phyloP scores from a whole-genome alignment of 2,888 invertebrate genomes.

The Lycaena phlaeas region DNA sequence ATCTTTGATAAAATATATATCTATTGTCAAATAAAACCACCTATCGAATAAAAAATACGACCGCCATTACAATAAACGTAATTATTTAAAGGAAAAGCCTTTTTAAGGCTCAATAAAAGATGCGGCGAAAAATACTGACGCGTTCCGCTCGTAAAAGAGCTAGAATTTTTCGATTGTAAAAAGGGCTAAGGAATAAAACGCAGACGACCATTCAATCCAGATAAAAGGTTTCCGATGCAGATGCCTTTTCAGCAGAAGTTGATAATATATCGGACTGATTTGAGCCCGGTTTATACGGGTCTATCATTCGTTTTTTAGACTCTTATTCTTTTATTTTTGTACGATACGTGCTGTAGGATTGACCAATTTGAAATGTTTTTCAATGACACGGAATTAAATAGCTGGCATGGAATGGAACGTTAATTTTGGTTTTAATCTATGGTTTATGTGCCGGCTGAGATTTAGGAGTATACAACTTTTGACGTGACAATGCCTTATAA shows the following conservation, averaged over 20 bases:
- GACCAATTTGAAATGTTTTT: too few species aligned
- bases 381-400: too few species aligned
- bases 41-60: not conserved
- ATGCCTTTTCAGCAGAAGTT: slow-evolving; percentile 21
- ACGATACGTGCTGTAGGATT: too few species aligned
- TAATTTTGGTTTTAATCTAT: too few species aligned
- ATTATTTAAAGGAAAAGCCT: slow-evolving; percentile 5
- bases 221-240: slow-evolving; percentile 28
- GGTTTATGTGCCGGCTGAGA: too few species aligned
- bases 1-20: too few species aligned
- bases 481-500: too few species aligned
- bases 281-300: slow-evolving; percentile 14
- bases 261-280: slow-evolving; percentile 23
- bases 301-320: not conserved
- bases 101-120: slow-evolving; percentile 8
- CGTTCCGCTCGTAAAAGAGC: slow-evolving; percentile 9
- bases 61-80: slow-evolving; percentile 5
- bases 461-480: too few species aligned
- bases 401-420: too few species aligned
- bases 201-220: slow-evolving; percentile 26
- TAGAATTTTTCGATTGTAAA: slow-evolving; percentile 17
- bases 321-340: not conserved
- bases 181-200: slow-evolving; percentile 25
- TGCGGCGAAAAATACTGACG: slow-evolving; percentile 8
- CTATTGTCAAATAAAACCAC: not conserved